Percentiles rank a stretch among this genome's conserved stretches.
Conservation (phyloP, 2,888 invertebrate species). For the Theodoxus fluviatilis region DNA sequence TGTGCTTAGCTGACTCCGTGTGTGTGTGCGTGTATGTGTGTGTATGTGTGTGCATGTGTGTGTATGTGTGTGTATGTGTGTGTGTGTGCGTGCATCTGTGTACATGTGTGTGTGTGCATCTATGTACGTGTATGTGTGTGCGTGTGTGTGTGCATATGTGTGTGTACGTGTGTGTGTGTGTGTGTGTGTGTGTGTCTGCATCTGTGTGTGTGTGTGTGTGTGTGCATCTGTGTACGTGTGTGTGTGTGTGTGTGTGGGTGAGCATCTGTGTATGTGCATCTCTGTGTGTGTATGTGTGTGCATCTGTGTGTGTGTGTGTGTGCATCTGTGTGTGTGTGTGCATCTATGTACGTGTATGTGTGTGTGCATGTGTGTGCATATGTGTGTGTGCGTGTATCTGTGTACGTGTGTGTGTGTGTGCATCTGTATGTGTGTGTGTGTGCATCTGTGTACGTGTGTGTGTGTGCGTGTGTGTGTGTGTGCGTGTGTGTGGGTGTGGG, state of each 20-base stretch:
- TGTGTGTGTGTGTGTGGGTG: background rate
- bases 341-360: background rate
- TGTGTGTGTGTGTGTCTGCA: constrained; percentile 13
- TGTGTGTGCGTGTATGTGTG: constrained; percentile 10
- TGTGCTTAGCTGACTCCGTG: no score
- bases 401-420: background rate
- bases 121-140: background rate
- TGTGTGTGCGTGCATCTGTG: background rate
- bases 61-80: constrained; percentile 24
- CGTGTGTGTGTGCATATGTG: background rate
- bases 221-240: constrained; percentile 8
- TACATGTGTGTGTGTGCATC: background rate
- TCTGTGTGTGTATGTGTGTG: background rate
- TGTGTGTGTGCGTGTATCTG: background rate
- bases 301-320: constrained; percentile 13
- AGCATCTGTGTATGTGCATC: background rate
- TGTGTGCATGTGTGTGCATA: background rate
- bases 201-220: constrained; percentile 14
- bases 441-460: background rate
- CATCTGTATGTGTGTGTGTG: background rate
- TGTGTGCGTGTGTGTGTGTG: background rate
- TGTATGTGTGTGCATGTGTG: constrained; percentile 24
- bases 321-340: background rate
- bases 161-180: background rate
- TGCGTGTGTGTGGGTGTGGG: no score